Conservation (phyloP, 2,888 invertebrate genomes). For the Lamproptera curius region DNA sequence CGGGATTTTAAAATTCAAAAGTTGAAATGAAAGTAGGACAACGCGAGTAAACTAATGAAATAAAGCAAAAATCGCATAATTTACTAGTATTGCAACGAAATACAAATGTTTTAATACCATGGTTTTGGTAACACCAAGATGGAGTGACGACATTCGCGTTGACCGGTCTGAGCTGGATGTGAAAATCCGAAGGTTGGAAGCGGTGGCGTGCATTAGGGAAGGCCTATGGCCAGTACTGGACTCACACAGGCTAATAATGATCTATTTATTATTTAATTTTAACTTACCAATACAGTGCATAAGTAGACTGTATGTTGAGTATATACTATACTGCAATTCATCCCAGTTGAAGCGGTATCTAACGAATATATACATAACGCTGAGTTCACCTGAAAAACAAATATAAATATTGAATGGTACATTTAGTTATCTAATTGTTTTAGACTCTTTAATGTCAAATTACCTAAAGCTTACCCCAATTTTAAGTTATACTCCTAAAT, state of each 20-base stretch:
- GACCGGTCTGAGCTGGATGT: no score
- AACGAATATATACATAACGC: conserved; percentile 66
- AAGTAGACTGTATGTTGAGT: conserved; percentile 60
- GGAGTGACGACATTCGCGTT: not conserved
- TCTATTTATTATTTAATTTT: no score
- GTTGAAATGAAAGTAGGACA: not conserved
- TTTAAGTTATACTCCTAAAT: no score
- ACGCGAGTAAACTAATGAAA: not conserved
- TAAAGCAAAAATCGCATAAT: no score
- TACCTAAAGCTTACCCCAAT: no score
- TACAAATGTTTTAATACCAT: no score
- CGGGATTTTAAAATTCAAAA: conserved; percentile 7
- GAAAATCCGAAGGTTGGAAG: no score
- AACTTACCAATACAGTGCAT: conserved; percentile 65
- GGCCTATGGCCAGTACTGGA: no score
- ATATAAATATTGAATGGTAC: not conserved
- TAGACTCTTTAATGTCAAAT: not conserved
- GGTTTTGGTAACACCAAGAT: no score
- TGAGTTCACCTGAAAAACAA: conserved; percentile 52
- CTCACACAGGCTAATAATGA: no score
- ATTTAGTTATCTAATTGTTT: not conserved
- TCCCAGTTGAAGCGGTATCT: conserved; percentile 74
- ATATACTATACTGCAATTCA: conserved; percentile 69
- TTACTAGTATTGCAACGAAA: no score
- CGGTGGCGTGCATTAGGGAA: no score